These are phyloP conservation scores for Capra hircus DNA, from an alignment of 2,113 vertebrate genomes.

Conservation along the genomic window DNA sequence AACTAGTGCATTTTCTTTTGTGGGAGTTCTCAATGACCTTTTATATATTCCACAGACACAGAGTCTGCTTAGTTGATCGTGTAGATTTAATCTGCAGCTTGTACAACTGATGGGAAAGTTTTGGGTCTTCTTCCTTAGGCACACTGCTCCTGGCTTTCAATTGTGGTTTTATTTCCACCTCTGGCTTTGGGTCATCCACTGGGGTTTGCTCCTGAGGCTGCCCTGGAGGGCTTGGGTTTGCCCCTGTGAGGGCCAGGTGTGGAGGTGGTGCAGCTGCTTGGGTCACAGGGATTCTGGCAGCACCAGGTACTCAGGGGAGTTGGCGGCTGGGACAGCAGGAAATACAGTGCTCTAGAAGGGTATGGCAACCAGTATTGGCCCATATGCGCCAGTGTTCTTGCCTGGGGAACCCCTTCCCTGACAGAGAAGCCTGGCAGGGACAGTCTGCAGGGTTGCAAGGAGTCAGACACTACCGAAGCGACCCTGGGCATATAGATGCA, in stretches of 20 bases:
- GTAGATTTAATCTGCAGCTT: background rate
- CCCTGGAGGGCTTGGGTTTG: background rate
- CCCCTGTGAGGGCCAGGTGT: background rate
- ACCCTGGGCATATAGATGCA: background rate
- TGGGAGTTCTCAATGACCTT: background rate
- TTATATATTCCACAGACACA: background rate
- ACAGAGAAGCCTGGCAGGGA: background rate
- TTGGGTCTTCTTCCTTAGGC: background rate
- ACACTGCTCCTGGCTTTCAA: background rate
- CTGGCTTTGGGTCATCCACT: background rate
- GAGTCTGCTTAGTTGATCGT: background rate
- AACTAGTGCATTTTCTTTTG: background rate
- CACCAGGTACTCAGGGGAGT: background rate
- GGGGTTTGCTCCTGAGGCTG: background rate
- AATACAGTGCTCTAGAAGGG: background rate
- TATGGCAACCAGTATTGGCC: background rate
- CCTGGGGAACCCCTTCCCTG: background rate
- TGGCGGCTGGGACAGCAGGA: background rate
- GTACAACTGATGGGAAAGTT: background rate
- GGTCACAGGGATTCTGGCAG: background rate
- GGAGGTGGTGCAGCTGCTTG: background rate
- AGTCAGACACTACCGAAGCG: background rate
- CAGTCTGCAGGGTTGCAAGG: background rate
- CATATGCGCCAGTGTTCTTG: rapidly evolving
- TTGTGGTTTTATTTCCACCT: background rate